Evolutionary conservation across 2,888 invertebrate species (phyloP).

Genomic region (Drosophila rellima): DNA sequence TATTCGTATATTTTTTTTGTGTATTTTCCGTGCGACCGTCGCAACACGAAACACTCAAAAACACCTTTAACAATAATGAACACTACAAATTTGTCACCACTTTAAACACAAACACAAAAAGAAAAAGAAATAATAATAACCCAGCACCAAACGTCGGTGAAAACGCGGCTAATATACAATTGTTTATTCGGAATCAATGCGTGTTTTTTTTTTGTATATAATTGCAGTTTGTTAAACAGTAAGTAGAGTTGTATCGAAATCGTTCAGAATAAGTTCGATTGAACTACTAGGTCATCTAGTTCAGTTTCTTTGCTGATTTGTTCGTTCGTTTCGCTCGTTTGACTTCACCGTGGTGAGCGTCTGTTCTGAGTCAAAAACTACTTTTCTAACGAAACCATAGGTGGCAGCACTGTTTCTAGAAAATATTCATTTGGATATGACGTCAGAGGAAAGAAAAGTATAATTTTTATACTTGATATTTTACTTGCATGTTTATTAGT

Average conservation of each 20-base stretch:
- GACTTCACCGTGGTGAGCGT: too few relatives aligned
- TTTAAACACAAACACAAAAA: conserved; percentile 35
- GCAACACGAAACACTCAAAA: conserved; percentile 43
- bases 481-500: too few relatives aligned
- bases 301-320: too few relatives aligned
- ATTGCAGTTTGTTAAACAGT: conserved; percentile 30
- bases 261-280: neutral
- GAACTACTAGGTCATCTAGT: too few relatives aligned
- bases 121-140: conserved; percentile 48
- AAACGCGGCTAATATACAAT: conserved; percentile 47
- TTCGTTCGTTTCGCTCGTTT: too few relatives aligned
- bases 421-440: too few relatives aligned
- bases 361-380: too few relatives aligned
- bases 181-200: conserved; percentile 39
- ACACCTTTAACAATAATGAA: conserved; percentile 23
- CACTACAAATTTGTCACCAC: conserved; percentile 22
- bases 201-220: conserved; percentile 34
- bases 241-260: neutral
- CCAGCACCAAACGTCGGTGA: conserved; percentile 42
- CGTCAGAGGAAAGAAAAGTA: too few relatives aligned
- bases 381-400: too few relatives aligned
- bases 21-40: conserved; percentile 14
- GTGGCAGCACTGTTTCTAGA: too few relatives aligned
- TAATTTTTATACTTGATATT: too few relatives aligned
- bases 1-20: conserved; percentile 1